These are phyloP conservation scores for Musca vetustissima DNA, from an alignment of 1,140 invertebrate species.

Conservation along the genomic window DNA sequence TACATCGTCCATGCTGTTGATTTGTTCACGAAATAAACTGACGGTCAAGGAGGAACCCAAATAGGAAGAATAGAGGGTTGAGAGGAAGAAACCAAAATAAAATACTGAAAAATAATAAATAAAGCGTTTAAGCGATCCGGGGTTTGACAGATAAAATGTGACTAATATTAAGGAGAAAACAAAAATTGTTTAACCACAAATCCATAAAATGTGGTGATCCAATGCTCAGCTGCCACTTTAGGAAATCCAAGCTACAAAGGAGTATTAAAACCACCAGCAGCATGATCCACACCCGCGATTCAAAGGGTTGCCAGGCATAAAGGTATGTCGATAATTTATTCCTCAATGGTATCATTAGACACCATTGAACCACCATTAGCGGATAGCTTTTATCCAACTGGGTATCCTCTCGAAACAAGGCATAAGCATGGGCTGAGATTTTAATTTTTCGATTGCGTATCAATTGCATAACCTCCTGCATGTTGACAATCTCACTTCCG, in stretches of 20 bases:
- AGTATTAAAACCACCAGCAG: not conserved
- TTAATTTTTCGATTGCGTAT: slow-evolving; percentile 36
- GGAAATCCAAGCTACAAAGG: too few species aligned
- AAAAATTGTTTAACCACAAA: not conserved
- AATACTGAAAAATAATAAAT: not conserved
- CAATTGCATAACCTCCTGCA: slow-evolving; percentile 40
- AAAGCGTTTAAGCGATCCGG: not conserved
- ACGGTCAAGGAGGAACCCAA: slow-evolving; percentile 46
- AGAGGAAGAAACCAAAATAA: slow-evolving; percentile 43
- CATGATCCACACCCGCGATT: not conserved
- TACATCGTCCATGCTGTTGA: slow-evolving; percentile 47
- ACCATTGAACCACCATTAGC: slow-evolving; percentile 46
- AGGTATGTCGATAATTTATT: not conserved
- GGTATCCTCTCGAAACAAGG: slow-evolving; percentile 40
- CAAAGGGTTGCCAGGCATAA: not conserved
- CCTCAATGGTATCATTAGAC: slow-evolving; percentile 39
- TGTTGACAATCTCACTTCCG: slow-evolving; percentile 38
- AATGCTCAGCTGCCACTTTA: too few species aligned
- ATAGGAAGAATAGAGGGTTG: slow-evolving; percentile 43
- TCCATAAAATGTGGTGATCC: too few species aligned
- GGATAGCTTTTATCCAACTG: slow-evolving; percentile 45
- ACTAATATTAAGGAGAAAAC: not conserved
- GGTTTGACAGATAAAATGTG: too few species aligned
- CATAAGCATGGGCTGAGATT: slow-evolving; percentile 47
- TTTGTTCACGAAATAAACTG: slow-evolving; percentile 45